phyloP scores from a whole-genome alignment of 2,113 vertebrate species.

The Pterocles burchelli region DNA sequence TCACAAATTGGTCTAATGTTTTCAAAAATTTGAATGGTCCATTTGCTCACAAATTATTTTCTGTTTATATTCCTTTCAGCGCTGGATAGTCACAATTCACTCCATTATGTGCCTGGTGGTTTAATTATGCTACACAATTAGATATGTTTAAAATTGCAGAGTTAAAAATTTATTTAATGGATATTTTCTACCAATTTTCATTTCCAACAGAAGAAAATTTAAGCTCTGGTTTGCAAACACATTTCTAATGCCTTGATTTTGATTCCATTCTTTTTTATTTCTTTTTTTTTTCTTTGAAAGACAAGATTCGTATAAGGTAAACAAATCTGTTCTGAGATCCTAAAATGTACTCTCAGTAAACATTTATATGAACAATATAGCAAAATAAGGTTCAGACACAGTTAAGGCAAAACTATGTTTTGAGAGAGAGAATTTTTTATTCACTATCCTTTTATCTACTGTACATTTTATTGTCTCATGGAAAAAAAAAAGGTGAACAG shows the following conservation, averaged over 20 bases:
- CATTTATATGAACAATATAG: not conserved
- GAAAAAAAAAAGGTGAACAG: not conserved
- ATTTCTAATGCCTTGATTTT: not conserved
- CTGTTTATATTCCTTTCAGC: not conserved
- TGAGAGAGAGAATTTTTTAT: not conserved
- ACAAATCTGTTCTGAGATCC: not conserved
- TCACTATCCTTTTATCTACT: not conserved
- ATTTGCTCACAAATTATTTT: not conserved
- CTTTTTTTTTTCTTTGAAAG: not conserved
- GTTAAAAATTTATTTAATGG: not conserved
- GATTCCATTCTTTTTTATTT: not conserved
- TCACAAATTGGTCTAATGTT: not conserved
- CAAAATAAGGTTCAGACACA: not conserved
- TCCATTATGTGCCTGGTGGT: accelerated
- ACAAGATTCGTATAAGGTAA: not conserved
- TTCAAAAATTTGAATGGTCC: not conserved
- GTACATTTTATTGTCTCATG: not conserved
- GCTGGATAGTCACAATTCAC: not conserved
- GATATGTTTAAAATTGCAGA: not conserved
- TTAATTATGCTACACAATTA: not conserved
- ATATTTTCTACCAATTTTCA: not conserved
- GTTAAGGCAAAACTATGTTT: not conserved
- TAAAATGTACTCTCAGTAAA: not conserved
- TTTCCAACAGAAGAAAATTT: not conserved
- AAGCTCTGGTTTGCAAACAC: not conserved